Base-by-base conservation (phyloP, 2,888 invertebrate species). In the Pecten maximus region DNA sequence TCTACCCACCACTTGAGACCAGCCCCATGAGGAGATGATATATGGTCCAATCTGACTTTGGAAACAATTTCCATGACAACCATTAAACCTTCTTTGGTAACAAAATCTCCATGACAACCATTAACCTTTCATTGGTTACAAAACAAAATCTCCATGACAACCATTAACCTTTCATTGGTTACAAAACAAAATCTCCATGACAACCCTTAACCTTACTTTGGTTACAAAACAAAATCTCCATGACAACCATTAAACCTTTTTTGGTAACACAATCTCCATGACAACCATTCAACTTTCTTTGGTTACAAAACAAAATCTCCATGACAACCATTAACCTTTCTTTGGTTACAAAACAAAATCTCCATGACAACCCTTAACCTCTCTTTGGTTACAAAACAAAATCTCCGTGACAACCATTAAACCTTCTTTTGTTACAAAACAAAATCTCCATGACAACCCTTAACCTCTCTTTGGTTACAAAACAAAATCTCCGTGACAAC, bases 1-100 rank as follows among this genome's bases (percentile, higher is more conserved):
- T 96, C 96, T 95, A 96, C 91, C 94, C 96, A 95, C 96, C 96
- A 96, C 93, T 94, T 93, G 95, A 96, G 93, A 95, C 93, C 96
- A 96, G 96, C 89, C 92, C 93, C 93, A 94, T 93, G 93, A 92
- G 92, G 91, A 88, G 91, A 88, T 50, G 48, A 39, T 6, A 74
- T 0, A 60, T 54, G 23, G 60, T 40, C 23, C 89, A 40, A 74
- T 28, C 86, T 40, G 12, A 54, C 48, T 54, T 12, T 40, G n/a
- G n/a, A 88, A 28, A 60, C 60, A 89, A 40, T 74, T 35, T 35
- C 35, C 35, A 28, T 74, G 28, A 74, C 74, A 74, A 28, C 28
- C 28, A 23, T 74, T 12, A 35, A 28, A 10, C 23, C 2, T 74
- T 8, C 28, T 4, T n/a, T 60, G 28, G 28, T 60, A 60, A 60